Base-by-base conservation (phyloP, 1,140 invertebrate species). In the Acromyrmex charruanus region DNA sequence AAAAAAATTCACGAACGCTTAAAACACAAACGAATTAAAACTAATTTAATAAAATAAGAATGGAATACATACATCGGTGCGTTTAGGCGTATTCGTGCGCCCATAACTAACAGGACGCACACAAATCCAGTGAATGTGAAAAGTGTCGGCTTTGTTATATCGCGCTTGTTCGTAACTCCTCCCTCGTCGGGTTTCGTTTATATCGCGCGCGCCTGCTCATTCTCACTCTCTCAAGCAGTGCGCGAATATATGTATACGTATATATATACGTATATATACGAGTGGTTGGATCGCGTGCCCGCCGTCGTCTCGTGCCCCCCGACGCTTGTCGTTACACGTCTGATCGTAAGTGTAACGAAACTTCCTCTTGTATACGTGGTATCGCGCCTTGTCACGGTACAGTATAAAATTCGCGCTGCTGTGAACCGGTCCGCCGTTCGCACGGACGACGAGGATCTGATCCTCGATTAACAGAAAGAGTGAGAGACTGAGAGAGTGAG, bases 281-380 rank as follows among this genome's bases (percentile, higher is more conserved):
- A 58, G 77, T 25, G 58, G 69, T 39, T 4, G 55, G 87, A 88
- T 89, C 53, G 88, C 88, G 88, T 89, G 88, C 68, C 55, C 69
- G 75, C 21, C 63, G 61, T 77, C 68, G 61, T 77, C 68, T 79
- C 77, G 85, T 89, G 85, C 66, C 44, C 59, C 31, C n/a, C 55
- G 77, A 74, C 49, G 72, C 28, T 71, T 74, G 85, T 86, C 66
- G 82, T 77, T 84, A 87, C 71, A 66, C 77, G 81, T 80, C 85
- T 58, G 55, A 80, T 61, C 86, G 59, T 58, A 85, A 89, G 85
- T 89, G 79, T 79, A 82, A 89, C 72, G 49, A 90, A 87, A 91
- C 84, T 90, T 77, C 10, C 82, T 63, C 44, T 10, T 75, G 81
- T 75, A 87, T 55, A 84, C 61, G 12, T 28, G 65, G 51, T 87